Evolutionary conservation across 2,888 invertebrate species (phyloP).

Genomic region (Patella pellucida): DNA sequence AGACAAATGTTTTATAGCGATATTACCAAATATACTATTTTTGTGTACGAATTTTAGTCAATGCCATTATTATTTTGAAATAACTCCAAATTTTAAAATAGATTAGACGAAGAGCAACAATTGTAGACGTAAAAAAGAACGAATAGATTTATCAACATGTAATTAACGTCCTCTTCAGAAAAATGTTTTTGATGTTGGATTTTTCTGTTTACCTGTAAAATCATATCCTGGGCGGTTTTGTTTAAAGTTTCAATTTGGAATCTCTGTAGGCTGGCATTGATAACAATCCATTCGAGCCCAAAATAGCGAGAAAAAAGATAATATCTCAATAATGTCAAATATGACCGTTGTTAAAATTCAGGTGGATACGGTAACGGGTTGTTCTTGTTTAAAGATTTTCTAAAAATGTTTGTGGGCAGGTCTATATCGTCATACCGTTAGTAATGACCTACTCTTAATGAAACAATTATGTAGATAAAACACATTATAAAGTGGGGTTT

Average conservation of each 20-base stretch:
- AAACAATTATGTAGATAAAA: too few species aligned
- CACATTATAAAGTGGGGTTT: too few species aligned
- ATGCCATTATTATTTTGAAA: too few species aligned
- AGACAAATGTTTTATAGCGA: too few species aligned
- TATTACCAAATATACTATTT: too few species aligned
- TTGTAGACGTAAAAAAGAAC: too few species aligned
- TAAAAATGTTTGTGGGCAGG: not conserved
- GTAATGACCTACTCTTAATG: not conserved
- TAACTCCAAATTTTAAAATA: too few species aligned
- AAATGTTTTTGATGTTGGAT: constrained; percentile 8
- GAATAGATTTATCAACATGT: not conserved
- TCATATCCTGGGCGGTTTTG: not conserved
- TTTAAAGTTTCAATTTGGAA: not conserved
- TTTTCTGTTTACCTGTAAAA: not conserved
- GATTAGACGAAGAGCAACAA: too few species aligned
- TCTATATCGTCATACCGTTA: not conserved
- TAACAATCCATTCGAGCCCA: not conserved
- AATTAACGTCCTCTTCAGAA: not conserved
- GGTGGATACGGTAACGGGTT: not conserved
- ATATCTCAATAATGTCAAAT: not conserved
- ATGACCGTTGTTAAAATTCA: not conserved
- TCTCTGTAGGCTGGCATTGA: not conserved
- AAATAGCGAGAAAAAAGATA: not conserved
- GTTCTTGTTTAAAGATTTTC: not conserved
- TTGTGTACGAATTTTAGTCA: too few species aligned